phyloP scores from a whole-genome alignment of 1,140 invertebrate species.

The Sarcophaga bullata region DNA sequence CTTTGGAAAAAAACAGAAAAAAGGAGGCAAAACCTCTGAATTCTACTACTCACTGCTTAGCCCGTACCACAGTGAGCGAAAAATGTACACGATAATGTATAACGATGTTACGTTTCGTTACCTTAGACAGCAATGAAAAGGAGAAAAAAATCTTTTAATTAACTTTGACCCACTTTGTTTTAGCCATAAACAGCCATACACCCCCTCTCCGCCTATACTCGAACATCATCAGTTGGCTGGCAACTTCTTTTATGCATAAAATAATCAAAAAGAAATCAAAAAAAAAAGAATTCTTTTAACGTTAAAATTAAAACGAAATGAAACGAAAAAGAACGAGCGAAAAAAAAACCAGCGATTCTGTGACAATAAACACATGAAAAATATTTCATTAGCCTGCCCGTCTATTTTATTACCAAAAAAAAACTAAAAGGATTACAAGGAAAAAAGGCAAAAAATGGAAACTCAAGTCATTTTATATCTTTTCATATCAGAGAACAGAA shows the following conservation, averaged over 20 bases:
- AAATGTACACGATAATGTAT: not conserved
- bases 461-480: too few species aligned
- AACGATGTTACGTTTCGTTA: not conserved
- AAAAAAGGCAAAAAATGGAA: not conserved
- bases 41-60: too few species aligned
- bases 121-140: not conserved
- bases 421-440: not conserved
- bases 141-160: conserved; percentile 29
- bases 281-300: not conserved
- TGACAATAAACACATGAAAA: not conserved
- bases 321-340: too few species aligned
- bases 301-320: not conserved
- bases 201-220: too few species aligned
- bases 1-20: too few species aligned
- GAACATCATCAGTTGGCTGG: too few species aligned
- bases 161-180: conserved; percentile 34
- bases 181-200: not conserved
- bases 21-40: too few species aligned
- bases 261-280: not conserved
- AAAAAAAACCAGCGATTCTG: too few species aligned
- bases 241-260: not conserved
- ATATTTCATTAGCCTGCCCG: not conserved
- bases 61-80: too few species aligned
- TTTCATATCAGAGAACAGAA: too few species aligned
- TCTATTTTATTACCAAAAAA: not conserved